Conservation (phyloP, 2,888 invertebrate genomes). For the Galerucella calmariensis region DNA sequence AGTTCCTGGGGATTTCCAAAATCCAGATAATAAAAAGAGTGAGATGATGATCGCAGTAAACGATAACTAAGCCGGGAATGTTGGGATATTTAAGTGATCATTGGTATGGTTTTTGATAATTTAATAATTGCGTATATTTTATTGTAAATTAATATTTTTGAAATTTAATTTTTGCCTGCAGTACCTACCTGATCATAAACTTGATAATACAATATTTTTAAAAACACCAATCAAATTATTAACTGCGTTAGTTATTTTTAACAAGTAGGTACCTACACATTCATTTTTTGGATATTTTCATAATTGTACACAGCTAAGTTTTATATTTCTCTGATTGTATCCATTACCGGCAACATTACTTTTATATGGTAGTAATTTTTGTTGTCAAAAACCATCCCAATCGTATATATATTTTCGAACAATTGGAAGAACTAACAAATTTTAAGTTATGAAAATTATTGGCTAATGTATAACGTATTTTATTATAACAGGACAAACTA, state of each 20-base stretch:
- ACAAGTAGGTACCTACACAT: too few relatives aligned
- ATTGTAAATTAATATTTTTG: neutral
- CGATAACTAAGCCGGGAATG: conserved; percentile 46
- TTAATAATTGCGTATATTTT: neutral
- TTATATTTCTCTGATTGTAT: neutral
- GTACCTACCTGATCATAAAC: neutral
- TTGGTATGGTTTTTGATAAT: neutral
- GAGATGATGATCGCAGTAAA: conserved; percentile 60
- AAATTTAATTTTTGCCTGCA: neutral
- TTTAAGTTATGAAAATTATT: neutral
- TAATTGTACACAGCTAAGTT: too few relatives aligned
- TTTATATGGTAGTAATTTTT: neutral
- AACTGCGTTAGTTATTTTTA: too few relatives aligned
- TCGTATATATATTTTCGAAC: neutral
- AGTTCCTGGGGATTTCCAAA: conserved; percentile 62
- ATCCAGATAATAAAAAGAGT: conserved; percentile 63
- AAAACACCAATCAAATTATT: too few relatives aligned
- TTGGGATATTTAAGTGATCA: conserved; percentile 11
- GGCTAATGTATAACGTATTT: too few relatives aligned
- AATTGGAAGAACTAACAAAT: neutral
- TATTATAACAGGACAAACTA: too few relatives aligned
- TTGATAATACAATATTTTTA: neutral
- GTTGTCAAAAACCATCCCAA: neutral
- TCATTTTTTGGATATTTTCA: too few relatives aligned
- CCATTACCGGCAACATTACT: neutral